Evolutionary conservation across 2,113 vertebrate species (phyloP).

Genomic region (Myrmecobius fasciatus): DNA sequence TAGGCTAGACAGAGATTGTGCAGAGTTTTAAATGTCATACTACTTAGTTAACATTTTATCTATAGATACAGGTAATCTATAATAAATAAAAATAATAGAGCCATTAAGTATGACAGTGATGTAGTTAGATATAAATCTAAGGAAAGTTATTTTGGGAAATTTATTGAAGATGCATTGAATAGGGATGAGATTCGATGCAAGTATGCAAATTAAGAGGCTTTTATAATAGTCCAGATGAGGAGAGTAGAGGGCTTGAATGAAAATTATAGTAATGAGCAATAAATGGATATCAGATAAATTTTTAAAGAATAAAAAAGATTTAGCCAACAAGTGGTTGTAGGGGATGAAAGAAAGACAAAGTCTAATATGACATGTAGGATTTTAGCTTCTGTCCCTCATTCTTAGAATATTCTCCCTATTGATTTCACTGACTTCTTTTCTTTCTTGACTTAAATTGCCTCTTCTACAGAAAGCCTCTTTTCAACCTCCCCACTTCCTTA

Average conservation of each 20-base stretch:
- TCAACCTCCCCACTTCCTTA: too few species aligned
- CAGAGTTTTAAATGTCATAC: not conserved
- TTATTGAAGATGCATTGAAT: not conserved
- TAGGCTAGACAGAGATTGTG: not conserved
- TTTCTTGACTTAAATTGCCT: too few species aligned
- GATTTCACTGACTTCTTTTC: too few species aligned
- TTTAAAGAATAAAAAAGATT: not conserved
- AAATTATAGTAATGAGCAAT: not conserved
- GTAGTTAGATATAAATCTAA: not conserved
- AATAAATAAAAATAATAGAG: too few species aligned
- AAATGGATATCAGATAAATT: not conserved
- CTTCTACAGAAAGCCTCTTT: too few species aligned
- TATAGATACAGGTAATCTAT: too few species aligned
- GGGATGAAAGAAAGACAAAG: too few species aligned
- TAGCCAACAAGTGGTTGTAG: too few species aligned
- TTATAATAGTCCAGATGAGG: not conserved
- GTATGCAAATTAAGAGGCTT: not conserved
- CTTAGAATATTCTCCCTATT: too few species aligned
- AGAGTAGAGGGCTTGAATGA: not conserved
- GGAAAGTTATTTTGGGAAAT: not conserved
- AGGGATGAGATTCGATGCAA: not conserved
- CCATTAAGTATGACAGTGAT: not conserved
- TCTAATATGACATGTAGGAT: too few species aligned
- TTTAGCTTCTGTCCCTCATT: too few species aligned
- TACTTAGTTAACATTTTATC: not conserved